A percentile compares a stretch with the other conserved stretches of the same genome.
Conservation (phyloP, 2,888 invertebrate genomes). For the Ornithoptera alexandrae region DNA sequence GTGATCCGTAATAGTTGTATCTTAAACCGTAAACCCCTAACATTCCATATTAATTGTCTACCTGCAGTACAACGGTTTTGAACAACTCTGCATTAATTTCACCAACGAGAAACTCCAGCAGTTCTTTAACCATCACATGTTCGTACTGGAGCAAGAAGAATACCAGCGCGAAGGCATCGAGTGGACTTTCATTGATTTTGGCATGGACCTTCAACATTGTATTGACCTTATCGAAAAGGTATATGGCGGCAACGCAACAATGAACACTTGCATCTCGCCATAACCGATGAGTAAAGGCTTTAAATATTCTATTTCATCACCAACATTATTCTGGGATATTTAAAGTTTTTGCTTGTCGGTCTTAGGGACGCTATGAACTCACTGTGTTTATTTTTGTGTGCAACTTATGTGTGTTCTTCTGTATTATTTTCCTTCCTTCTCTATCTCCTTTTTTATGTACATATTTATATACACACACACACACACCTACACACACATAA, state of each 20-base stretch:
- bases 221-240: slow-evolving; percentile 97
- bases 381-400: slow-evolving; percentile 54
- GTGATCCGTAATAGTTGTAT: slow-evolving; percentile 62
- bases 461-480: slow-evolving; percentile 25
- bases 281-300: slow-evolving; percentile 54
- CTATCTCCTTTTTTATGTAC: slow-evolving; percentile 38
- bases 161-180: slow-evolving; percentile 96
- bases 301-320: slow-evolving; percentile 32
- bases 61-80: slow-evolving; percentile 95
- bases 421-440: slow-evolving; percentile 40
- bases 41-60: slow-evolving; percentile 65
- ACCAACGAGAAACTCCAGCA: slow-evolving; percentile 98
- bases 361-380: slow-evolving; percentile 61
- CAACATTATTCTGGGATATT: slow-evolving; percentile 33
- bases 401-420: slow-evolving; percentile 50
- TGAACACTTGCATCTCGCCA: slow-evolving; percentile 77
- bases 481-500: slow-evolving; percentile 39
- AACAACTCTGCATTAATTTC: slow-evolving; percentile 99
- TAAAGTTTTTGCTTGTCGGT: slow-evolving; percentile 53
- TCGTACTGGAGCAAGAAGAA: slow-evolving; percentile 98
- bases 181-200: slow-evolving; percentile 98
- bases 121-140: slow-evolving; percentile 99
- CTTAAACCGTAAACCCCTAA: slow-evolving; percentile 56
- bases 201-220: slow-evolving; percentile 97
- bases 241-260: slow-evolving; percentile 79